Evolutionary conservation across 1,140 invertebrate genomes (phyloP).

Genomic region (Aphaenogaster ashmeadi): DNA sequence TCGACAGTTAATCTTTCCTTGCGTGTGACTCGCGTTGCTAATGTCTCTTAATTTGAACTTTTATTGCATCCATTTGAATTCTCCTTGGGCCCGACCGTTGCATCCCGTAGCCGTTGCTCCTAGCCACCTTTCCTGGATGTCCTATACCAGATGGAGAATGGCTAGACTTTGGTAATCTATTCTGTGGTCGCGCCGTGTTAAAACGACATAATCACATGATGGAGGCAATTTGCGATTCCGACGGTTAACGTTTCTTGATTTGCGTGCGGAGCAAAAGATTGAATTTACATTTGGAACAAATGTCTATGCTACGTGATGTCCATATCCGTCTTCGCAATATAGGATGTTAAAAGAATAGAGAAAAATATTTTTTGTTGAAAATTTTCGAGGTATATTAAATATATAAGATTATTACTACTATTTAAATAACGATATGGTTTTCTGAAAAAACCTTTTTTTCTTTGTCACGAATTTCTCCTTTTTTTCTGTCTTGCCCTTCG

Average conservation of each 20-base stretch:
- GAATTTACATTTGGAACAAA: not conserved
- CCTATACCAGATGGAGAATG: conserved; percentile 72
- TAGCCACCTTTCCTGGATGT: conserved; percentile 50
- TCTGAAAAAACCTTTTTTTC: not conserved
- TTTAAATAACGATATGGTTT: not conserved
- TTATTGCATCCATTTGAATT: conserved; percentile 52
- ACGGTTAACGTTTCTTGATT: conserved; percentile 46
- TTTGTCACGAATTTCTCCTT: not conserved
- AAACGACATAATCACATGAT: conserved; percentile 70
- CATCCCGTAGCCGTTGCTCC: conserved; percentile 31
- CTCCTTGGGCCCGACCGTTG: not conserved
- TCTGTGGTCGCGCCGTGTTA: conserved; percentile 64
- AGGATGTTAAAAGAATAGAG: not conserved
- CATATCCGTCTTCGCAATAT: not conserved
- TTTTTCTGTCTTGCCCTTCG: not conserved
- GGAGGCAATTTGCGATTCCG: conserved; percentile 57
- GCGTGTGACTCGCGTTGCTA: not conserved
- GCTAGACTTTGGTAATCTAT: conserved; percentile 70
- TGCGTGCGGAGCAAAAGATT: conserved; percentile 1
- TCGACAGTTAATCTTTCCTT: conserved; percentile 27
- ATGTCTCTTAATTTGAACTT: conserved; percentile 52
- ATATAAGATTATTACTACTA: not conserved
- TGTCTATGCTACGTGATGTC: not conserved
- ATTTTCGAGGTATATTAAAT: not conserved
- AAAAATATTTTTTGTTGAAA: not conserved